Base-by-base conservation (phyloP, 2,113 vertebrate genomes). In the Onychostruthus taczanowskii region DNA sequence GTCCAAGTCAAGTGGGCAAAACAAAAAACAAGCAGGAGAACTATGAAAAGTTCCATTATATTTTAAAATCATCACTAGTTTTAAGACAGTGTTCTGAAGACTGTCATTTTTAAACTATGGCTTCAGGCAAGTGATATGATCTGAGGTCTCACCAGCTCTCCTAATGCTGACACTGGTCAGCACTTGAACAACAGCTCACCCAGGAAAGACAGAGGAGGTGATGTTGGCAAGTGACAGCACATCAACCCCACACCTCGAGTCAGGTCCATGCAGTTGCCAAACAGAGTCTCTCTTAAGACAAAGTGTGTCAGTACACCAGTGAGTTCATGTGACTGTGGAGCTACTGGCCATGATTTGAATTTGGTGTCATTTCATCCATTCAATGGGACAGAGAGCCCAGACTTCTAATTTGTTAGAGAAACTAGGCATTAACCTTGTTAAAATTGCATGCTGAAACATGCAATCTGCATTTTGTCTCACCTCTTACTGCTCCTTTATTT, bases 351-450 rank as follows among this genome's bases (percentile, higher is more conserved):
- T 85, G 46, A 96, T 94, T 93, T 93, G 64, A 95, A 90, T 94
- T 78, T 59, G 68, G 68, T 84, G 61, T 59, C 67, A 78, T 84
- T 84, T 87, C 73, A 87, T 31, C 61, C 56, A 52, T 44, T 73
- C 84, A 89, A 12, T 56, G 44, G 89, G 35, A 94, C 52, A 44
- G 86, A 84, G 27, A 87, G n/a, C 22, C 27, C 76, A 87, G 73
- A 94, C 86, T 84, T 84, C 61, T 91, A 81, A 95, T 95, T 95
- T 94, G 86, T 78, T 90, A 81, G 73, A 94, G 77, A 93, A 95
- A 95, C 90, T 55, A 96, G 64, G 52, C 62, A 91, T 1, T 79
- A 84, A 87, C 83, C 80, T 92, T 86, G 68, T 80, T 91, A 81
- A 59, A 94, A 78, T 0, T 68, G 47, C 90, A 37, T 22, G 77